phyloP scores from a whole-genome alignment of 35 echinoderm and acorn worm genomes.

The Nesometra sesokonis region DNA sequence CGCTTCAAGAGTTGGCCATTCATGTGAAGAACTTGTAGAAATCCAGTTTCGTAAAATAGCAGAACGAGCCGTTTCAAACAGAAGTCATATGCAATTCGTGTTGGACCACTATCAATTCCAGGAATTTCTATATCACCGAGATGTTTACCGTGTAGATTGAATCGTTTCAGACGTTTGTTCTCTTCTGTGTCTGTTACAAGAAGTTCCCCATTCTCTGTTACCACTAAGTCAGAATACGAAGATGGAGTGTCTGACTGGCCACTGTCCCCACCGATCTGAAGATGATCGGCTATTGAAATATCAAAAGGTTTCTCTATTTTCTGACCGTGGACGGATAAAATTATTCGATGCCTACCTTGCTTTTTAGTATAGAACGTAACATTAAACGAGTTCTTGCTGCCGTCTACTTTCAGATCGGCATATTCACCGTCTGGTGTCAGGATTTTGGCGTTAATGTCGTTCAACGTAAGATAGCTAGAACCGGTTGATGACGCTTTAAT shows the following conservation, averaged over 20 bases:
- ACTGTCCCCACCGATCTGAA: not conserved
- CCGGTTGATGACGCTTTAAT: not conserved
- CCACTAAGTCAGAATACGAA: not conserved
- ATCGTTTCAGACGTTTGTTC: not conserved
- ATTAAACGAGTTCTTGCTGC: not conserved
- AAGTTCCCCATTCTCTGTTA: not conserved
- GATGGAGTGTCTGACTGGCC: not conserved
- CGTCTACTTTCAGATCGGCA: not conserved
- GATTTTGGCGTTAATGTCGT: not conserved
- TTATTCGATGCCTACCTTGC: not conserved
- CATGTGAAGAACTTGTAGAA: not conserved
- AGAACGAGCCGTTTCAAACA: not conserved
- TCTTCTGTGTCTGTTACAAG: not conserved
- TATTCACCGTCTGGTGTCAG: not conserved
- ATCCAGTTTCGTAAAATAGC: not conserved
- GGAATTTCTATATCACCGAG: not conserved
- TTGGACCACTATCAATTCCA: not conserved
- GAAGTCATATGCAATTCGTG: not conserved
- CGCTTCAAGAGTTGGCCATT: not conserved
- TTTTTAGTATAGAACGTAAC: not conserved
- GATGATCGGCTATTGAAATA: not conserved
- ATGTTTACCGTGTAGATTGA: not conserved
- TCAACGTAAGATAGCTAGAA: not conserved
- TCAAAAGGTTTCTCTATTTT: not conserved
- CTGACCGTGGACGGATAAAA: not conserved